These are phyloP conservation scores for Scartelaos histophorus DNA, from an alignment of 2,113 vertebrate genomes.

Conservation along the genomic window DNA sequence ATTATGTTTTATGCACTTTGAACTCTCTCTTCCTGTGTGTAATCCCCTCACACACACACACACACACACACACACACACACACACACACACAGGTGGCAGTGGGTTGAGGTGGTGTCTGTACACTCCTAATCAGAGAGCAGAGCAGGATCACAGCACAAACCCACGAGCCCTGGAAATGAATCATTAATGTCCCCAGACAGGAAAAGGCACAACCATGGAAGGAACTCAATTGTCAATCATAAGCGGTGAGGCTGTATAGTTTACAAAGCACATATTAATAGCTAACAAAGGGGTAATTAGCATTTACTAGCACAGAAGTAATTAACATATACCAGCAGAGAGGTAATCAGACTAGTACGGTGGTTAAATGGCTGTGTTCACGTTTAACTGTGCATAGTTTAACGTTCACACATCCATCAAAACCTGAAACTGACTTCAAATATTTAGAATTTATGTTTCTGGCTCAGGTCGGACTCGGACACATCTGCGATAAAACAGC, in stretches of 20 bases:
- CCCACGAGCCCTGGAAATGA: constrained; percentile 1
- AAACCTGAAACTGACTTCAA: no score
- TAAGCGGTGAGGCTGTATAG: neutral
- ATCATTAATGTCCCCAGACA: constrained; percentile 24
- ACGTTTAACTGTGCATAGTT: no score
- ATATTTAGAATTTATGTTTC: no score
- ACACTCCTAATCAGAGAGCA: constrained; percentile 25
- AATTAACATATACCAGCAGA: no score
- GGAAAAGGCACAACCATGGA: neutral
- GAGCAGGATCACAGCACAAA: constrained; percentile 1
- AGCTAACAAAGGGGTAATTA: neutral
- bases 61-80: no score
- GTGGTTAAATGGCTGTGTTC: neutral
- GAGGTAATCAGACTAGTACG: no score
- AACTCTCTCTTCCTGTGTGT: neutral
- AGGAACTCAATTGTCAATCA: constrained; percentile 5
- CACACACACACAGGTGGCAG: neutral
- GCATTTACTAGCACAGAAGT: no score
- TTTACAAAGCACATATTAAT: neutral
- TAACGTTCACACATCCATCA: no score
- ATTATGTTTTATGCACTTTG: constrained; percentile 7
- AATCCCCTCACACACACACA: neutral
- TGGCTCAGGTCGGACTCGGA: no score
- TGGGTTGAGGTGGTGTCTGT: constrained; percentile 16
- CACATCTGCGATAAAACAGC: no score